These are phyloP conservation scores for Parus major DNA, from an alignment of 2,113 vertebrate species.

Conservation along the genomic window DNA sequence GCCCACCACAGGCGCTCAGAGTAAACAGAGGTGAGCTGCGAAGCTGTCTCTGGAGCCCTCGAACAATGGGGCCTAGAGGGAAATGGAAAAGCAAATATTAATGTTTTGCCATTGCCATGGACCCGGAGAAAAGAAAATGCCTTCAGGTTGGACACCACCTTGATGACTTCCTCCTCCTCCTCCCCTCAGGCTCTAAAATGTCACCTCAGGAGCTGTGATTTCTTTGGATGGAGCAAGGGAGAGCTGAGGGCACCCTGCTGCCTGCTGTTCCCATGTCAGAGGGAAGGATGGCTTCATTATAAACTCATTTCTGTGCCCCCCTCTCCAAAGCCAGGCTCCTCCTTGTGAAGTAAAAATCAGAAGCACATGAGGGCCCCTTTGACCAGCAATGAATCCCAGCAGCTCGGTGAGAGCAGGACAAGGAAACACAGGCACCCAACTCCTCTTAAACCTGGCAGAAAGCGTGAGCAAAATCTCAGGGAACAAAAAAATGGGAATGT, in stretches of 20 bases:
- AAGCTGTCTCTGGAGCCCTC: neutral
- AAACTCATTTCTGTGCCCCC: neutral
- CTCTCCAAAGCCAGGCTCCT: neutral
- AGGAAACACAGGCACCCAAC: neutral
- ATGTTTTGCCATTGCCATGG: neutral
- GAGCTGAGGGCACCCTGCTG: neutral
- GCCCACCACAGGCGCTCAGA: neutral
- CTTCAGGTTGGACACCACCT: neutral
- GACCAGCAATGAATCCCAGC: neutral
- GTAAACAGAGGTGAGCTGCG: conserved; percentile 50
- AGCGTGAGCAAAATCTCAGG: neutral
- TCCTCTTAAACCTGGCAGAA: neutral
- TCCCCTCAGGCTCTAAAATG: neutral
- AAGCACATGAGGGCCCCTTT: neutral
- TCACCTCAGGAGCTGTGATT: neutral
- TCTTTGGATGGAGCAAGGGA: neutral
- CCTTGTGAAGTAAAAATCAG: neutral
- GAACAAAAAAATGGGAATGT: neutral
- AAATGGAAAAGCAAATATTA: conserved; percentile 60
- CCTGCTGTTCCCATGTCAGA: neutral
- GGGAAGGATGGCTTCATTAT: neutral
- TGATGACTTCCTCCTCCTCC: neutral
- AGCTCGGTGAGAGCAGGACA: neutral
- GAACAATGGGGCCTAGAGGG: conserved; percentile 34
- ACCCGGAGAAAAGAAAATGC: neutral